Conservation (phyloP, 2,113 vertebrate species). For the Phrynosoma blainvillii region DNA sequence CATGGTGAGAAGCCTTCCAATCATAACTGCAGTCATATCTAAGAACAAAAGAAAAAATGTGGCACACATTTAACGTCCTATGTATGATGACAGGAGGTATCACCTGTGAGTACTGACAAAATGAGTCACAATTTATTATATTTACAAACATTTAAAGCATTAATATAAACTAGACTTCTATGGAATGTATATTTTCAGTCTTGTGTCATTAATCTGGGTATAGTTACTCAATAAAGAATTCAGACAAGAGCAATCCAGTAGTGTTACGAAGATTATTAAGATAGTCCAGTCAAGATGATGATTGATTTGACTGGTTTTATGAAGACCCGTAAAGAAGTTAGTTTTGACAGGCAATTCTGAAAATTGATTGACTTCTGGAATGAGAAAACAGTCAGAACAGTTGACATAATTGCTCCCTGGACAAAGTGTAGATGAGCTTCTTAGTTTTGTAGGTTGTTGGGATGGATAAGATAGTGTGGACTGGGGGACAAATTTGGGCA, state of each 20-base stretch:
- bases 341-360: too few species aligned
- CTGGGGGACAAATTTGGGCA: too few species aligned
- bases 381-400: too few species aligned
- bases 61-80: not conserved
- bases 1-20: constrained; percentile 17
- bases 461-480: too few species aligned
- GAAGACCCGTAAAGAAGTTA: too few species aligned
- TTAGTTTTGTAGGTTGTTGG: too few species aligned
- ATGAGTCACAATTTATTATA: not conserved
- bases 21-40: not conserved
- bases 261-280: too few species aligned
- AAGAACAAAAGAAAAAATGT: not conserved
- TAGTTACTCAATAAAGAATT: not conserved
- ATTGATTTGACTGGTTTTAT: too few species aligned
- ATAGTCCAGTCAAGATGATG: too few species aligned
- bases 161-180: not conserved
- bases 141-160: not conserved
- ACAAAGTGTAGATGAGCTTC: too few species aligned
- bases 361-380: too few species aligned
- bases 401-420: too few species aligned
- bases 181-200: not conserved
- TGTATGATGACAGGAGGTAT: not conserved
- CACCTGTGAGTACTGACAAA: not conserved
- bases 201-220: not conserved
- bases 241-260: not conserved